phyloP scores from a whole-genome alignment of 2,888 invertebrate species.

The Drosophila nr. medialis region DNA sequence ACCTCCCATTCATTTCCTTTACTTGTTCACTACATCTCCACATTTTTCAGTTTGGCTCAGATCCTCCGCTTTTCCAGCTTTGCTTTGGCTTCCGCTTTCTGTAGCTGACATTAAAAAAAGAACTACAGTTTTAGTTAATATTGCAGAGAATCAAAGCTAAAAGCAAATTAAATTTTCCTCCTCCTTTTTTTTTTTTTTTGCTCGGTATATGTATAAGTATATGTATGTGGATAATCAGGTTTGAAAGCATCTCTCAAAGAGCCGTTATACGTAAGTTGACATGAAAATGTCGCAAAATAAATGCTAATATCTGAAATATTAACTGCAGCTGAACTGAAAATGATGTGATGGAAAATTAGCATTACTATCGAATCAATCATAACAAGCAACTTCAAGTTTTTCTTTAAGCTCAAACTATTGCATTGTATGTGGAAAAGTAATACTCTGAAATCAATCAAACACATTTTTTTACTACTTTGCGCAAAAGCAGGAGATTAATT shows the following conservation, averaged over 20 bases:
- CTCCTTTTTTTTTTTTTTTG: not conserved
- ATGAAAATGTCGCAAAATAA: constrained; percentile 15
- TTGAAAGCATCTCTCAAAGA: constrained; percentile 25
- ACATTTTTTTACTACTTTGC: not conserved
- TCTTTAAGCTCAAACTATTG: no score
- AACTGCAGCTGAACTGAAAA: not conserved
- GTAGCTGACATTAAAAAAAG: constrained; percentile 34
- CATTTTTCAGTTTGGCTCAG: constrained; percentile 17
- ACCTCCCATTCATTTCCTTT: constrained; percentile 42
- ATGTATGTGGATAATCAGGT: constrained; percentile 25
- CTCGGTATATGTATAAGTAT: not conserved
- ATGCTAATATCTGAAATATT: not conserved
- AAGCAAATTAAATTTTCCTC: constrained; percentile 46
- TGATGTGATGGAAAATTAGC: not conserved
- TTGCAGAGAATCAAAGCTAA: constrained; percentile 51
- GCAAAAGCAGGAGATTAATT: not conserved
- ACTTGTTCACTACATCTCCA: constrained; percentile 52
- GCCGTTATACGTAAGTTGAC: constrained; percentile 17
- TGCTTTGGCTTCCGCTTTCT: constrained; percentile 37
- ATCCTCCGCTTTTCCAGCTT: constrained; percentile 30
- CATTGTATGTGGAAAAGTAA: no score
- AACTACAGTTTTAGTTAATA: constrained; percentile 43
- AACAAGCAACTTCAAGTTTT: not conserved
- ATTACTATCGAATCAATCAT: not conserved
- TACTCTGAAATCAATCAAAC: no score